These are phyloP conservation scores for Neodiprion fabricii DNA, from an alignment of 1,140 invertebrate genomes.

Conservation along the genomic window DNA sequence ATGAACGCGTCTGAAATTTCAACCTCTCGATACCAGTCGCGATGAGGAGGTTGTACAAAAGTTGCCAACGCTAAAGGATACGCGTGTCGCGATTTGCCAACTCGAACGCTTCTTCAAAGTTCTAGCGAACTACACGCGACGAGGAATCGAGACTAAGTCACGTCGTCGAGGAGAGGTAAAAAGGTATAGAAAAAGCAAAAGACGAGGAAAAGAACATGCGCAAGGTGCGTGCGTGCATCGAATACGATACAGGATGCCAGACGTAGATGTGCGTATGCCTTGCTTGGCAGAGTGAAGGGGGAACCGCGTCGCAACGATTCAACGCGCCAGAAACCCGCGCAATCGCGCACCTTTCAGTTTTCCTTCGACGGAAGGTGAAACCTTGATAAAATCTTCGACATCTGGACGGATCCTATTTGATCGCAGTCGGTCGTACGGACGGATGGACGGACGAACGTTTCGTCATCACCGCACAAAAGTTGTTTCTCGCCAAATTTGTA, in stretches of 20 bases:
- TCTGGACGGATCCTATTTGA: conserved; percentile 30
- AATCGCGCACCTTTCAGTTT: conserved; percentile 56
- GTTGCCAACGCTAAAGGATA: too few relatives aligned
- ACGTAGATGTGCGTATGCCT: conserved; percentile 23
- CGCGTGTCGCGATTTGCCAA: too few relatives aligned
- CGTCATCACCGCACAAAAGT: not conserved
- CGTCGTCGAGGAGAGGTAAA: conserved; percentile 13
- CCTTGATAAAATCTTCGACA: conserved; percentile 57
- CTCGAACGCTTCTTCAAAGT: too few relatives aligned
- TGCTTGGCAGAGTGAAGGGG: not conserved
- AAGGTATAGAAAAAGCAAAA: too few relatives aligned
- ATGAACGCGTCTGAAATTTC: not conserved
- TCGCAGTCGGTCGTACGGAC: not conserved
- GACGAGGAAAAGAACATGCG: too few relatives aligned
- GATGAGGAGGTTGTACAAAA: too few relatives aligned
- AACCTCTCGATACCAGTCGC: too few relatives aligned
- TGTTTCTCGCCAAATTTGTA: too few relatives aligned
- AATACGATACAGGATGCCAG: conserved; percentile 9
- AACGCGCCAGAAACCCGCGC: not conserved
- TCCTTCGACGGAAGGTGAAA: conserved; percentile 46
- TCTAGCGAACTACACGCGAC: too few relatives aligned
- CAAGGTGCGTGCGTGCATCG: conserved; percentile 1
- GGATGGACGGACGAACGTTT: not conserved
- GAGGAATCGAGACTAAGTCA: not conserved
- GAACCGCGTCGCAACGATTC: not conserved